Base-by-base conservation (phyloP, 1,140 invertebrate species). In the Rhysida immarginata region DNA sequence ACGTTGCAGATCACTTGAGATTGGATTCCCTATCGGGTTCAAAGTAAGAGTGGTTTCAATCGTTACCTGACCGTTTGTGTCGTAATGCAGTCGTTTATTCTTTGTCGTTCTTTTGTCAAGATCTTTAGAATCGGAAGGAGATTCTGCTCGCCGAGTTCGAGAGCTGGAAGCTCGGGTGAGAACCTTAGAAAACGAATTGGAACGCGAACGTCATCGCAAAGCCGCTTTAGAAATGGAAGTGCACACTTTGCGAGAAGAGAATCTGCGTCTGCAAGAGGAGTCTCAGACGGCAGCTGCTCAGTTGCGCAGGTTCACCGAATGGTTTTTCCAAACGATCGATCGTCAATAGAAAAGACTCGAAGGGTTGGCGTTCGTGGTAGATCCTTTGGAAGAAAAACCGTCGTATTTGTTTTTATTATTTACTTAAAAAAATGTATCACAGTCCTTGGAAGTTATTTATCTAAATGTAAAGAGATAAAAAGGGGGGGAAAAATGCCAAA, bases 261-360 rank as follows among this genome's bases (percentile, higher is more conserved):
- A 95, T 70, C 77, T 81, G 8, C 78, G 87, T 35, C 71, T 93
- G 13, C 84, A 90, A 62, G 87, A 92, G 59, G 88, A 93, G 68
- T 88, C 85, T 18, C 84, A 88, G 57, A 83, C 83, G 26, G 88
- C 89, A 23, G 85, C 87, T 11, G 84, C 87, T 62, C 89, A 94
- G 65, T 76, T 95, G 11, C 77, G 87, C 21, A 82, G 84, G 61
- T 92, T 93, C 68, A 92, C 88, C 8, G 88, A 94, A 68, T 95
- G 90, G 89, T 90, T 93, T 63, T 89, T 90, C 64, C 80, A 85
- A 64, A 90, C 85, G 26, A 86, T 90, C 60, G 85, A 90, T 48
- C 45, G 45, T 23, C 45, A 48, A 23, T 23, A 48, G 45, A n/a
- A 11, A 41, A 41, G n/a, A n/a, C n/a, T n/a, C n/a, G n/a, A n/a